Percentiles rank a stretch among this genome's conserved stretches.
Conservation (phyloP, 2,888 invertebrate genomes). For the Epinotia nisella region DNA sequence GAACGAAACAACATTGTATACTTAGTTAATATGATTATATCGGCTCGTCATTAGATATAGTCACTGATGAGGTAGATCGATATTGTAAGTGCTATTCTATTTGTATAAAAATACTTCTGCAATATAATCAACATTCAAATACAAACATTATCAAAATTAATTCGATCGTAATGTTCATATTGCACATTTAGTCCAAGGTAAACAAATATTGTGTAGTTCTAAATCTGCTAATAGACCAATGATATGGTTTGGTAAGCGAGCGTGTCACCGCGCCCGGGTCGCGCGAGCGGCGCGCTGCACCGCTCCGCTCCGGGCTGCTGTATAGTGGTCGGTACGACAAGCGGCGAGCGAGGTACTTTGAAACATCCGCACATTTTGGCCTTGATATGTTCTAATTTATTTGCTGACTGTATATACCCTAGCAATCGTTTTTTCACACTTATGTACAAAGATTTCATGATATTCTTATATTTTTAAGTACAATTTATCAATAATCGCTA, state of each 20-base stretch:
- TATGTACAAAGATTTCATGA: slow-evolving; percentile 68
- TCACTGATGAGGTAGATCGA: slow-evolving; percentile 80
- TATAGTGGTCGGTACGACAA: not conserved
- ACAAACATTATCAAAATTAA: slow-evolving; percentile 82
- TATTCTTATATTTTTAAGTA: slow-evolving; percentile 60
- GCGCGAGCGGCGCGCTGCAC: not conserved
- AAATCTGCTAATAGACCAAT: slow-evolving; percentile 57
- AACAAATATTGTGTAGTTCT: slow-evolving; percentile 57
- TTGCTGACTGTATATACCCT: slow-evolving; percentile 57
- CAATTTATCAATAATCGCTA: slow-evolving; percentile 70
- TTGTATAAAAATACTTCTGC: slow-evolving; percentile 84
- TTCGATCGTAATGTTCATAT: slow-evolving; percentile 74
- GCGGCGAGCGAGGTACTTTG: slow-evolving; percentile 57
- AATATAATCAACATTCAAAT: slow-evolving; percentile 83
- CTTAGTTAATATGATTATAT: slow-evolving; percentile 46
- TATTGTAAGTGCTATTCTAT: slow-evolving; percentile 74
- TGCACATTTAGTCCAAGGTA: slow-evolving; percentile 67
- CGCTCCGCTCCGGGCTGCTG: not conserved
- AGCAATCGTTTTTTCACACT: slow-evolving; percentile 53
- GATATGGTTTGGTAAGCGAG: slow-evolving; percentile 57
- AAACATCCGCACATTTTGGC: slow-evolving; percentile 57
- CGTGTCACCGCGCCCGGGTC: slow-evolving; percentile 54
- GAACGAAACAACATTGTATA: slow-evolving; percentile 45
- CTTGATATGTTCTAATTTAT: slow-evolving; percentile 69
- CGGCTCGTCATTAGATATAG: slow-evolving; percentile 53